Conservation (phyloP, 92 coral and sea anemone species). For the Metridium senile region DNA sequence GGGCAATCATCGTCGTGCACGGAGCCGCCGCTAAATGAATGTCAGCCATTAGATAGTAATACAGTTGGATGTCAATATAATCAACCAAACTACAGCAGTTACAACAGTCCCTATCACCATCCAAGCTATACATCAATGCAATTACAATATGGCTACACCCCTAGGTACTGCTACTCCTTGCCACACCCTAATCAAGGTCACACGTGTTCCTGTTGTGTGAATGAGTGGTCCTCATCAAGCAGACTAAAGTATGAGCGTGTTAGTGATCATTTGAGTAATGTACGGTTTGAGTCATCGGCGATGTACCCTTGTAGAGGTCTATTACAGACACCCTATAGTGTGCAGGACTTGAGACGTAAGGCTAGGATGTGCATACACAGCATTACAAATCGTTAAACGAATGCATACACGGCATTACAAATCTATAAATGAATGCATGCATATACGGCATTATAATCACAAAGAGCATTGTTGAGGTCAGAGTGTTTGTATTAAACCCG, state of each 20-base stretch:
- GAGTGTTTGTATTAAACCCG: too few species aligned
- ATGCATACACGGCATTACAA: not conserved
- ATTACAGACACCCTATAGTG: conserved; percentile 33
- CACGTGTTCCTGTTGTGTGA: conserved; percentile 21
- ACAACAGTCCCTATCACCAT: conserved; percentile 2
- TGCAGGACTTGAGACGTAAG: conserved; percentile 34
- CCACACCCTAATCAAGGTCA: conserved; percentile 8
- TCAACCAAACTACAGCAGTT: not conserved
- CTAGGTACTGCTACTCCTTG: conserved; percentile 12
- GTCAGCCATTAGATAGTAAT: conserved; percentile 7
- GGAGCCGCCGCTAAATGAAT: conserved; percentile 6
- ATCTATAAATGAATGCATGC: not conserved
- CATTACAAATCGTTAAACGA: not conserved
- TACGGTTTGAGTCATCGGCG: conserved; percentile 33
- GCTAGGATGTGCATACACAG: conserved; percentile 30
- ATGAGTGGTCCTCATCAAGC: not conserved
- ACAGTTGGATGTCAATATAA: conserved; percentile 6
- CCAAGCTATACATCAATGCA: not conserved
- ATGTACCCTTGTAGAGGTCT: conserved; percentile 39
- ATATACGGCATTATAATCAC: too few species aligned
- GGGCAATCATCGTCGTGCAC: not conserved
- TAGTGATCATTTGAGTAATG: not conserved
- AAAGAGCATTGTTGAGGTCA: too few species aligned
- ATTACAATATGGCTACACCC: conserved; percentile 8
- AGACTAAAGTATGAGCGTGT: not conserved